Base-by-base conservation (phyloP, 2,797 vertebrate species). In the Glossophaga mutica region DNA sequence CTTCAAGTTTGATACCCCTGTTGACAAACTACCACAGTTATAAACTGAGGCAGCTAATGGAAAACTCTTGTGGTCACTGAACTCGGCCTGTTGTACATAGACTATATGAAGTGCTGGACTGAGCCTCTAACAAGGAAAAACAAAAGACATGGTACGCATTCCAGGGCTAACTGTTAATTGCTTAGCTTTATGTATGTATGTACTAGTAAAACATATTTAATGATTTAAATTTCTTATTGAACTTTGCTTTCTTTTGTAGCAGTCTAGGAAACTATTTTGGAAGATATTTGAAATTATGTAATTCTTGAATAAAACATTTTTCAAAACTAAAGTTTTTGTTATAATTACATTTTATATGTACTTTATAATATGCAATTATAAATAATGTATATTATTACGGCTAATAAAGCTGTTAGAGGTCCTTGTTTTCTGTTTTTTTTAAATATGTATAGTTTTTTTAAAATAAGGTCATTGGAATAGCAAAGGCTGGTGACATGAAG, bases 1-100 rank as follows among this genome's bases (percentile, higher is more conserved):
- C 98, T 99, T 99, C 99, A 99, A 99, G 98, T 99, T 99, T 62
- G 99, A 99, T 98, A 99, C 99, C 0, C 99, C 99, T 0, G 99
- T 99, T 73, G 99, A 99, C 98, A 99, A 99, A 98, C 98, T 99
- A 85, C 99, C 99, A 48, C 99, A 99, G 97, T 99, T 99, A 98
- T 99, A 98, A 99, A 97, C 71, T 42, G 76, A 92, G 62, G 78
- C 92, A n/a, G 83, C 93, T 96, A 1, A 57, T 44, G 67, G 74
- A 90, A 81, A 73, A 92, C 95, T 97, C 84, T 97, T 92, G 95
- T 67, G 89, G 96, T 90, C 97, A 95, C 97, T 96, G 97, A 98
- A 98, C 98, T 98, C 97, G 97, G 97, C 96, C 97, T 98, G 81
- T 97, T 98, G 97, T 97, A 79, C 97, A 98, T 97, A 98, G 97